Base-by-base conservation (phyloP, 2,888 invertebrate species). In the Dolomedes plantarius region DNA sequence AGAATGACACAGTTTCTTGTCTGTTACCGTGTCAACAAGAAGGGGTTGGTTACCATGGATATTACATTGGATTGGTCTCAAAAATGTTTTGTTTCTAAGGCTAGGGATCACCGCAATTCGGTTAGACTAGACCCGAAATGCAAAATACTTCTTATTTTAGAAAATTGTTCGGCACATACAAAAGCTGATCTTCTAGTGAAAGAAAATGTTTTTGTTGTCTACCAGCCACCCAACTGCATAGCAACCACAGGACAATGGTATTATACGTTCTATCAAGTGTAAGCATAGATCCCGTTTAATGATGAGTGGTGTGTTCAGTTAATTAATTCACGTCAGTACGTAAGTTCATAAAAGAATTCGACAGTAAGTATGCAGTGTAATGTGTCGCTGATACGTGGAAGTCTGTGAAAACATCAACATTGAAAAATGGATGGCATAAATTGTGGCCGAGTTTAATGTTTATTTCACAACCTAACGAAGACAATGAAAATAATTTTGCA, bases 141-240 rank as follows among this genome's bases (percentile, higher is more conserved):
- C 50, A 50, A 50, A 23, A 50, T 50, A 19, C 50, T 50, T 3
- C 50, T 41, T 41, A 23, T 65, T 29, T 31, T 65, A 11, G 13
- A 64, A 11, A 65, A 65, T 29, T 64, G n/a, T 64, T 27, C 27
- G 11, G 64, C 64, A 27, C 64, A 64, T 64, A n/a, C 64, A 13
- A 13, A n/a, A 23, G 65, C 65, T 29, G 29, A 65, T 29, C 13
- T 29, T 16, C 29, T 65, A 65, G 65, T 29, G 31, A 65, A 65
- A 19, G 65, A 29, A 19, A 65, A 65, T 5, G 65, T 65, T 27
- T 29, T n/a, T 6, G 19, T 65, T 29, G 6, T 16, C 9, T 46
- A 11, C 46, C 46, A 46, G 16, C 46, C 46, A 16, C 46, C 16
- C 11, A 46, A 46, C 16, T 46, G 46, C 46, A 46, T 46, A 46